Evolutionary conservation across 1,140 invertebrate genomes (phyloP).

Genomic region (Asbolus verrucosus): DNA sequence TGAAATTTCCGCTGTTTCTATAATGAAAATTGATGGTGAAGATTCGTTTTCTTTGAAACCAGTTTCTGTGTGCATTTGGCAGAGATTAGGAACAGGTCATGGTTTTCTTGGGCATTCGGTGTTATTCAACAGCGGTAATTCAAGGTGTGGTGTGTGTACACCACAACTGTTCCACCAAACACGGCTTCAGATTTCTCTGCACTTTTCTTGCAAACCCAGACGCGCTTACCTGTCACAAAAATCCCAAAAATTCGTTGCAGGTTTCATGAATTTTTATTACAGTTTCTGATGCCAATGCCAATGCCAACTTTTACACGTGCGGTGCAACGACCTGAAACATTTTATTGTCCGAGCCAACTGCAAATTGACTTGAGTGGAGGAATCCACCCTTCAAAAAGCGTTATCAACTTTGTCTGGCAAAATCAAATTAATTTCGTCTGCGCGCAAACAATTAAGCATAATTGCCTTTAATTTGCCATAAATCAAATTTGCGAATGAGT

Average conservation of each 20-base stretch:
- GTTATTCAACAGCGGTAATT: constrained; percentile 8
- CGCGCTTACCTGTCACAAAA: no score
- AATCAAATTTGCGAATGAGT: constrained; percentile 14
- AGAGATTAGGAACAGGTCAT: constrained; percentile 28
- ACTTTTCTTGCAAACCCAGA: no score
- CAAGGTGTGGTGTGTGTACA: constrained; percentile 10
- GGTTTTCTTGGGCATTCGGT: constrained; percentile 8
- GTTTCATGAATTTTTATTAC: constrained; percentile 4
- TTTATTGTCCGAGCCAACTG: background rate
- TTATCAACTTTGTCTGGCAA: constrained; percentile 17
- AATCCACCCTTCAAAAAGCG: no score
- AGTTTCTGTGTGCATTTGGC: background rate
- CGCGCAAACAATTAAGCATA: constrained; percentile 11
- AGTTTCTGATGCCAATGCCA: background rate
- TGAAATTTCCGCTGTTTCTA: constrained; percentile 1
- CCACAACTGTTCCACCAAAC: constrained; percentile 8
- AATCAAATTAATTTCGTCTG: background rate
- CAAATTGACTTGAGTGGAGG: no score
- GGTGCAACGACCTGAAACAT: constrained; percentile 10
- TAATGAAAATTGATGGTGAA: constrained; percentile 11
- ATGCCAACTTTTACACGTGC: constrained; percentile 13
- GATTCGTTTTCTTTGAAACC: constrained; percentile 9
- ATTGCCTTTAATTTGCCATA: constrained; percentile 9
- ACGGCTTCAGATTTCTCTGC: background rate
- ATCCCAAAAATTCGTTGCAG: background rate